Conservation (phyloP, 92 coral and sea anemone species). For the Porites rus region DNA sequence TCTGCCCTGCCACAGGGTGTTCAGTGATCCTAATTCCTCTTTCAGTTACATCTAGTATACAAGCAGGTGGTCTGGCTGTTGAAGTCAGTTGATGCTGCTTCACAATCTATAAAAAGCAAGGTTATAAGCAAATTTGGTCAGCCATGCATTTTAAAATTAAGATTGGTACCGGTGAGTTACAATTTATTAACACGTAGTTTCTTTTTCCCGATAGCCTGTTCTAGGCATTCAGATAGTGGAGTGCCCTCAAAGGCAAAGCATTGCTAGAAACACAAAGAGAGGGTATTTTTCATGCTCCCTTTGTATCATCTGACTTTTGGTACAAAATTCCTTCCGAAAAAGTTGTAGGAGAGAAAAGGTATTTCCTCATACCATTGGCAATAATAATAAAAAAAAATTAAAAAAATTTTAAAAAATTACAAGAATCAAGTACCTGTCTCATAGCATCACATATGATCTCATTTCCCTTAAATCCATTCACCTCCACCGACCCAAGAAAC, state of each 20-base stretch:
- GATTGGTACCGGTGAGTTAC: not conserved
- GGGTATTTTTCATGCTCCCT: no score
- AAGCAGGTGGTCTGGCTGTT: conserved; percentile 71
- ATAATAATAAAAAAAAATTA: no score
- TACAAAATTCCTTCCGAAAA: no score
- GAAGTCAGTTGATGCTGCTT: conserved; percentile 81
- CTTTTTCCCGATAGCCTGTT: no score
- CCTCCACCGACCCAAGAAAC: conserved; percentile 97
- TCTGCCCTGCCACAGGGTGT: conserved; percentile 37
- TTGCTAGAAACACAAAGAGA: no score
- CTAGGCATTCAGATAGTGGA: no score
- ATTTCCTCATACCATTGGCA: no score
- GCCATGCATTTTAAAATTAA: not conserved
- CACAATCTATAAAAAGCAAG: conserved; percentile 66
- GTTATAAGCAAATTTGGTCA: not conserved
- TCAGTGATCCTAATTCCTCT: conserved; percentile 79
- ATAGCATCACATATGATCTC: conserved; percentile 91
- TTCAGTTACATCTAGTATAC: conserved; percentile 77
- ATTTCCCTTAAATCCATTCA: conserved; percentile 93
- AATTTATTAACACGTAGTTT: no score
- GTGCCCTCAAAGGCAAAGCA: no score
- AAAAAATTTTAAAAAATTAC: not conserved
- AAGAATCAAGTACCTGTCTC: conserved; percentile 66
- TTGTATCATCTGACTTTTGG: no score
- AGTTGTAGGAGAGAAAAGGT: no score